Evolutionary conservation across 2,888 invertebrate genomes (phyloP).

Genomic region (Deilephila elpenor): DNA sequence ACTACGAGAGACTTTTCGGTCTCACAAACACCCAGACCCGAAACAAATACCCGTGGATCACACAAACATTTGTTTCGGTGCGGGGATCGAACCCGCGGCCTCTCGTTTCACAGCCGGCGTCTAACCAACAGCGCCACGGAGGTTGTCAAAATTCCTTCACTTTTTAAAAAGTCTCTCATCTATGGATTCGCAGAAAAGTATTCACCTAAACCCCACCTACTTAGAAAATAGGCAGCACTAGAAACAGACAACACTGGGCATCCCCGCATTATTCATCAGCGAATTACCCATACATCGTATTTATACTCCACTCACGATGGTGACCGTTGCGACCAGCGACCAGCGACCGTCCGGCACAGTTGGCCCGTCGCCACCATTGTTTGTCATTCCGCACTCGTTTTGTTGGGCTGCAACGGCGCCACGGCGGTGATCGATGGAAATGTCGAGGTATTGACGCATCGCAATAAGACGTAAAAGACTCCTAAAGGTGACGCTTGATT

Average conservation of each 20-base stretch:
- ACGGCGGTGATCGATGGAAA: background rate
- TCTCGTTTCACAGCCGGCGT: too few species aligned
- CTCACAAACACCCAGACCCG: too few species aligned
- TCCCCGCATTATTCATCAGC: slow-evolving; percentile 19
- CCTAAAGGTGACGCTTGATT: too few species aligned
- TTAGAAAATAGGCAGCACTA: background rate
- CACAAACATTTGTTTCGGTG: too few species aligned
- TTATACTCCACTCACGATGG: slow-evolving; percentile 21
- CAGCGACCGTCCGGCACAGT: slow-evolving; percentile 46
- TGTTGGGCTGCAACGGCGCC: slow-evolving; percentile 28
- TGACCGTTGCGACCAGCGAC: slow-evolving; percentile 5
- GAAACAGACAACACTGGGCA: background rate
- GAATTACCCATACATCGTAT: background rate
- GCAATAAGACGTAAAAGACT: too few species aligned
- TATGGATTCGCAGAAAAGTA: background rate
- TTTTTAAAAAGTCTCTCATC: background rate
- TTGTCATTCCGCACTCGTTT: slow-evolving; percentile 15
- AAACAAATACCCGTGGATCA: too few species aligned
- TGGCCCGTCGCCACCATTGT: slow-evolving; percentile 59
- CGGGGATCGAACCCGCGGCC: too few species aligned
- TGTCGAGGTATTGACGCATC: background rate
- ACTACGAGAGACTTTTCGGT: too few species aligned
- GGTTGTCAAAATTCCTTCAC: background rate
- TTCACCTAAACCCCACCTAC: background rate
- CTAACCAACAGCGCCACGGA: too few species aligned